phyloP scores from a whole-genome alignment of 2,797 vertebrate genomes.

The Melanotaenia parkinsoni region DNA sequence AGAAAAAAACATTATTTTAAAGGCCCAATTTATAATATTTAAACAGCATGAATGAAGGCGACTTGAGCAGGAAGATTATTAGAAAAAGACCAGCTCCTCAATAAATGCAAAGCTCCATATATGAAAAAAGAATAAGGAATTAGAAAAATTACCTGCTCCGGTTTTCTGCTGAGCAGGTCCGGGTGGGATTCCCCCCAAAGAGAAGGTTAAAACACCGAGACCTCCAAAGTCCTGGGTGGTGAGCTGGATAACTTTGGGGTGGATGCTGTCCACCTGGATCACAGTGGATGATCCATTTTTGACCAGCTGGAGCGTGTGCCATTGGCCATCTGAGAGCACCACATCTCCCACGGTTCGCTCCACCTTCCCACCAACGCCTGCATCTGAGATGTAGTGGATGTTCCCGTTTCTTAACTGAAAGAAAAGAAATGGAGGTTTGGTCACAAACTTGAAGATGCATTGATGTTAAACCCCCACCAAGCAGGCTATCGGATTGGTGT shows the following conservation, averaged over 20 bases:
- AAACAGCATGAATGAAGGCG: not conserved
- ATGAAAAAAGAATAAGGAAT: not conserved
- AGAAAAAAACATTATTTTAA: not conserved
- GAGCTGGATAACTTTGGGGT: conserved; percentile 84
- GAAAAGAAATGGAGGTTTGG: not conserved
- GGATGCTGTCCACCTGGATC: conserved; percentile 84
- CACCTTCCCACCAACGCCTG: conserved; percentile 92
- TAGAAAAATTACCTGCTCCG: conserved; percentile 83
- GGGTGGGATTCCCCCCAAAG: conserved; percentile 90
- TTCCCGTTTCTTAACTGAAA: conserved; percentile 92
- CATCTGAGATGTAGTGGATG: conserved; percentile 92
- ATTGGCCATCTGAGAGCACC: conserved; percentile 89
- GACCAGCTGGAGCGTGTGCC: conserved; percentile 89
- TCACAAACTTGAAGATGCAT: not conserved
- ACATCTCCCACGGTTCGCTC: conserved; percentile 90
- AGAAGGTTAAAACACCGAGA: conserved; percentile 89
- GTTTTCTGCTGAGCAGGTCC: conserved; percentile 85
- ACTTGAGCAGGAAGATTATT: not conserved
- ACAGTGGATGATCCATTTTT: conserved; percentile 88
- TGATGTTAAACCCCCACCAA: not conserved
- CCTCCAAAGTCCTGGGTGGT: conserved; percentile 95
- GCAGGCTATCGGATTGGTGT: not conserved
- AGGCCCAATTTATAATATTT: not conserved
- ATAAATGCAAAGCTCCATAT: not conserved
- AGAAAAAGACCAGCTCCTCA: too few relatives aligned